Conservation (phyloP, 2,797 vertebrate genomes). For the Cheirogaleus major region DNA sequence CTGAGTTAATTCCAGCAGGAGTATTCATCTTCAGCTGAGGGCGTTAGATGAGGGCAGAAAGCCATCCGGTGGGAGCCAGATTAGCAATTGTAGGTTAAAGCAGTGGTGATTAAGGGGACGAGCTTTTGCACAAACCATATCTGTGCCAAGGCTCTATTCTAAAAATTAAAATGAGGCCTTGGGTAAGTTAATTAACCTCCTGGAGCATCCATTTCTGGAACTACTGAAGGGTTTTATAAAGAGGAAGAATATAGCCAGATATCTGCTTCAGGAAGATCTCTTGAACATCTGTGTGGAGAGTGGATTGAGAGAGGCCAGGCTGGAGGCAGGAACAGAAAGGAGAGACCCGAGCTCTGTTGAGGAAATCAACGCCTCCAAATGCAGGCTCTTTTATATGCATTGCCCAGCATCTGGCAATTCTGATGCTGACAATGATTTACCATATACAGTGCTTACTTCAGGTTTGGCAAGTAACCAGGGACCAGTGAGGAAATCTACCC, state of each 20-base stretch:
- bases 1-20: background rate
- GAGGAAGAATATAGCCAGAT: background rate
- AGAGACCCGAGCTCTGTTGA: conserved; percentile 44
- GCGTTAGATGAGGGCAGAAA: background rate
- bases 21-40: background rate
- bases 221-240: background rate
- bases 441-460: conserved; percentile 74
- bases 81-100: background rate
- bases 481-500: background rate
- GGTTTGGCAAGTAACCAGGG: conserved; percentile 57
- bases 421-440: conserved; percentile 54
- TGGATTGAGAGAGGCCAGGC: background rate
- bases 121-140: background rate
- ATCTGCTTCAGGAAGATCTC: conserved; percentile 25
- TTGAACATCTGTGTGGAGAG: background rate
- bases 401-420: conserved; percentile 64
- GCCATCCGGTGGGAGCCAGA: background rate
- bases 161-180: background rate
- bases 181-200: conserved; percentile 1
- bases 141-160: conserved; percentile 11
- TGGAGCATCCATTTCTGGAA: background rate
- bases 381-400: conserved; percentile 59
- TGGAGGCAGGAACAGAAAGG: background rate
- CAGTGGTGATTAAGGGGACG: background rate
- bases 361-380: conserved; percentile 16